These are phyloP conservation scores for Dissostichus mawsoni DNA, from an alignment of 2,113 vertebrate genomes.

Conservation along the genomic window DNA sequence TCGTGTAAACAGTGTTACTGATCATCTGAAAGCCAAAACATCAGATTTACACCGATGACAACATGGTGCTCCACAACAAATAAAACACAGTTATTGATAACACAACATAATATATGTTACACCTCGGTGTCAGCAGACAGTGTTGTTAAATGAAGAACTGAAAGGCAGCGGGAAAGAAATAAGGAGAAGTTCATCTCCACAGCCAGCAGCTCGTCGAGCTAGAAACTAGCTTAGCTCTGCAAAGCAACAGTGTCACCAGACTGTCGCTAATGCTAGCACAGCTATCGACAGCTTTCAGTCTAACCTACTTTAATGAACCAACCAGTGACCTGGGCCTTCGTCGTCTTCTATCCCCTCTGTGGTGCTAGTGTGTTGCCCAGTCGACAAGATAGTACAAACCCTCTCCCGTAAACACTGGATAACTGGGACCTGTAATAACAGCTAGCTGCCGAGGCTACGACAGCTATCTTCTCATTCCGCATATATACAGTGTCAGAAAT, in stretches of 20 bases:
- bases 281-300: not conserved
- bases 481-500: not conserved
- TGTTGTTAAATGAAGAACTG: not conserved
- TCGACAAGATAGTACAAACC: not conserved
- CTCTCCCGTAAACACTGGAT: not conserved
- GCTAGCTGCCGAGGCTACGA: slow-evolving; percentile 44
- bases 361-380: not conserved
- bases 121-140: no score
- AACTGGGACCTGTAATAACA: not conserved
- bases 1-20: no score
- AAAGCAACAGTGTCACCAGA: slow-evolving; percentile 20
- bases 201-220: slow-evolving; percentile 19
- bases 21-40: not conserved
- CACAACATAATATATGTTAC: not conserved
- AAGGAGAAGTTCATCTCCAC: not conserved
- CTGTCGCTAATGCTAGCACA: slow-evolving; percentile 33
- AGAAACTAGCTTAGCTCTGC: slow-evolving; percentile 5
- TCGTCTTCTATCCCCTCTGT: not conserved
- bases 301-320: not conserved
- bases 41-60: not conserved
- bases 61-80: not conserved
- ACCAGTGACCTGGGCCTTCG: no score
- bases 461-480: slow-evolving; percentile 14
- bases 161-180: not conserved
- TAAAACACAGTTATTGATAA: no score